Base-by-base conservation (phyloP, 2,888 invertebrate genomes). In the Tenodera sinensis region DNA sequence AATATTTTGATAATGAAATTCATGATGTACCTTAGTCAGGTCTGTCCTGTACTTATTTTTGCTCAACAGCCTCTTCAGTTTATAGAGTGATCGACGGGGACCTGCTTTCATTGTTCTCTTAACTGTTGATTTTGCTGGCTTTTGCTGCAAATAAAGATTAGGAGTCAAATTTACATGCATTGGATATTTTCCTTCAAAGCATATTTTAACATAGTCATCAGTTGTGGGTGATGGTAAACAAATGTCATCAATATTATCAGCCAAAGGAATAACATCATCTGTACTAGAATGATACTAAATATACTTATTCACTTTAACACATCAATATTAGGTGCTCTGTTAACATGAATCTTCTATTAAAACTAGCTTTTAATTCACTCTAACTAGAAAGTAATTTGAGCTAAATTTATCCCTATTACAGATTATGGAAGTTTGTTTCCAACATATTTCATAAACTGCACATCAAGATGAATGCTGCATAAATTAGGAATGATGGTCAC, bases 1-100 rank as follows among this genome's bases (percentile, higher is more conserved):
- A 34, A 34, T 34, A 34, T 42, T 42, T 42, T 42, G 1, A 12
- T 12, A 42, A 83, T 42, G 20, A 7, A 88, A 91, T 42, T 12
- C 42, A 42, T 12, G 42, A 12, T 92, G 91, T 93, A 96, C 96
- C 95, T 96, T 96, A 91, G 96, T 96, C 92, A 99, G 95, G 93
- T 99, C 99, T 92, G 96, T 97, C 92, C 98, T 96, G 95, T 99
- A 99, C 92, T 96, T 96, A 94, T 97, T 97, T 90, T 96, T 96
- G 91, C 95, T 95, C 92, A 99, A 93, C 92, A 98, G 94, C 92
- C 96, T 96, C 93, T 97, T 96, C 93, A 99, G 95, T 93, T 98
- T 97, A 93, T 95, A 96, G 91, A 99, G 95, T 1, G 98, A 97
- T 92, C 98, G 95, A 91, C 98, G 96, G 82, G 98, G 97, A 91